Evolutionary conservation across 2,888 invertebrate genomes (phyloP).

Genomic region (Priocnemis perturbator): DNA sequence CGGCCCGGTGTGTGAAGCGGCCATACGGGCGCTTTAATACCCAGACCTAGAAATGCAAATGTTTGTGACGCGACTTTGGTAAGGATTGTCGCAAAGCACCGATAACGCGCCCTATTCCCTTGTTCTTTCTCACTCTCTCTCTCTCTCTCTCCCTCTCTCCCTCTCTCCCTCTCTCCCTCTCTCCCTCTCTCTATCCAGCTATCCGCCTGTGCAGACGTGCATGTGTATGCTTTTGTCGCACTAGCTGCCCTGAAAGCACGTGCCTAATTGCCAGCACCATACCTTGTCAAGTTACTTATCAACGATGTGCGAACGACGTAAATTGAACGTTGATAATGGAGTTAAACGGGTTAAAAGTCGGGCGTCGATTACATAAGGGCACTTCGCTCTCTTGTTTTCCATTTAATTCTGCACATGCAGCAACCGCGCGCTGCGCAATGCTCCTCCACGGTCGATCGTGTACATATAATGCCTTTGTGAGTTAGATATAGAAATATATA

Average conservation of each 20-base stretch:
- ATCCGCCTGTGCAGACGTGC: too few species aligned
- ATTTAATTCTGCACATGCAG: constrained; percentile 1
- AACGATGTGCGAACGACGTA: neutral
- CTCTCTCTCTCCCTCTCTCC: neutral
- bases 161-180: too few species aligned
- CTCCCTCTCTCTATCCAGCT: too few species aligned
- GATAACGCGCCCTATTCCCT: neutral
- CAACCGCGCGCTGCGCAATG: too few species aligned
- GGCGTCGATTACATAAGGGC: neutral
- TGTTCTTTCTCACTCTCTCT: neutral
- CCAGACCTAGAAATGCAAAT: constrained; percentile 64
- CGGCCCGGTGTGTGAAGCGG: neutral
- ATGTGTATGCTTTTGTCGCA: too few species aligned
- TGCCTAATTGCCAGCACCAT: constrained; percentile 4
- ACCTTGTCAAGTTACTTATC: neutral
- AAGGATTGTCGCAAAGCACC: constrained; percentile 16
- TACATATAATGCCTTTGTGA: too few species aligned
- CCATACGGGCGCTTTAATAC: constrained; percentile 41
- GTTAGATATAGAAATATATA: too few species aligned
- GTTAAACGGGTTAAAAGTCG: constrained; percentile 5
- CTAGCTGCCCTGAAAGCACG: neutral
- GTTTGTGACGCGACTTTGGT: constrained; percentile 32
- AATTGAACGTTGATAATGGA: constrained; percentile 4
- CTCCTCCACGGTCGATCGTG: too few species aligned
- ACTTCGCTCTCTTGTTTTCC: constrained; percentile 1